Conservation (phyloP, 23 tunicate genomes). For the Trididemnum miniatum region DNA sequence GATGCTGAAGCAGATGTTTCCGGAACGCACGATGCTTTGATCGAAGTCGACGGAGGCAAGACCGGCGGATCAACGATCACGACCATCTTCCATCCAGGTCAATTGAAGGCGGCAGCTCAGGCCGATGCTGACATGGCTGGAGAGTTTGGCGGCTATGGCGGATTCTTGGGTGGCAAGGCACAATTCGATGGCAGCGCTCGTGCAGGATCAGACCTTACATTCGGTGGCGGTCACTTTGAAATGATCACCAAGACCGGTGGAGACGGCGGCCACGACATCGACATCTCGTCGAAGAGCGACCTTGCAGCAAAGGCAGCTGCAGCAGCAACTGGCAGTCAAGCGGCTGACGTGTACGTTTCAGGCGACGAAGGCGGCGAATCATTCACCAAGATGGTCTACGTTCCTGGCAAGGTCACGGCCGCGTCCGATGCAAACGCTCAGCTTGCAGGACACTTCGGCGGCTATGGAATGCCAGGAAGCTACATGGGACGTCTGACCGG, state of each 20-base stretch:
- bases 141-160: not conserved
- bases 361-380: not conserved
- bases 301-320: slow-evolving; percentile 13
- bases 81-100: slow-evolving; percentile 14
- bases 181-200: not conserved
- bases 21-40: slow-evolving; percentile 4
- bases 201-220: not conserved
- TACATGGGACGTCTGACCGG: not conserved
- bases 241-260: slow-evolving; percentile 22
- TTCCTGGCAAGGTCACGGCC: slow-evolving; percentile 9
- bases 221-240: slow-evolving; percentile 1
- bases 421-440: slow-evolving; percentile 9
- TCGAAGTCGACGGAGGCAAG: slow-evolving; percentile 24
- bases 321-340: slow-evolving; percentile 20
- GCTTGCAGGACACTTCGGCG: slow-evolving; percentile 2
- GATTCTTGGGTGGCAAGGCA: slow-evolving; percentile 20
- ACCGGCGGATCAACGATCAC: not conserved
- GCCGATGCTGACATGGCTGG: slow-evolving; percentile 2
- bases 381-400: slow-evolving; percentile 5
- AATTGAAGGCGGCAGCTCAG: not conserved
- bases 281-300: slow-evolving; percentile 6
- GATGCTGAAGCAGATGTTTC: not conserved
- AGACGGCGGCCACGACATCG: not conserved
- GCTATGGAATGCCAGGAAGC: not conserved
- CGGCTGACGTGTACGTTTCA: not conserved